These are phyloP conservation scores for Spheniscus mendiculus DNA, from an alignment of 2,113 vertebrate genomes.

Conservation along the genomic window DNA sequence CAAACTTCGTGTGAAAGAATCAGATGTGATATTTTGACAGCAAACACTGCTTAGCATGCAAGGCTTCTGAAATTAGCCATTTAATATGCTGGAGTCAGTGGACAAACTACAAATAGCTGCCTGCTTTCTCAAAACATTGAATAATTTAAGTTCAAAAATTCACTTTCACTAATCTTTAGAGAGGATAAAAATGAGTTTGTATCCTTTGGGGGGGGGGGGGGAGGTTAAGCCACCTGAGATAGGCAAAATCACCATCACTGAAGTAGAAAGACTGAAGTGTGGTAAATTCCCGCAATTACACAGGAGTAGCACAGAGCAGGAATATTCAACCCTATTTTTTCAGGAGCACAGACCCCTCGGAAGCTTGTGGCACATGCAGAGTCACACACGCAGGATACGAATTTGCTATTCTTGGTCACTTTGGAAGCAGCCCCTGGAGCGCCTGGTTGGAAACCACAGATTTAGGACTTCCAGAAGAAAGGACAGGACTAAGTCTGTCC, in stretches of 20 bases:
- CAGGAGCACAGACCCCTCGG: not conserved
- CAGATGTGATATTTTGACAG: slow-evolving; percentile 2
- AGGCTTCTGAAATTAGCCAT: not conserved
- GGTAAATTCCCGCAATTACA: not conserved
- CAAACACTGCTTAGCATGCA: not conserved
- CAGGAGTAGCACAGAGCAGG: not conserved
- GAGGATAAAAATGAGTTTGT: not conserved
- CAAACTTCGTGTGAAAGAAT: not conserved
- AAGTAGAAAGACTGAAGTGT: not conserved
- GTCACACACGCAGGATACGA: accelerated
- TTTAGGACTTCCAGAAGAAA: not conserved
- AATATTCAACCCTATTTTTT: not conserved
- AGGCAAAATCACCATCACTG: not conserved
- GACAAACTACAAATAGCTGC: not conserved
- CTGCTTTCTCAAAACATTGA: not conserved
- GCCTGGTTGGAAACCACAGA: not conserved
- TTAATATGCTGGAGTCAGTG: not conserved
- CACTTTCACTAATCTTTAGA: not conserved
- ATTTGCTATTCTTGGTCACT: not conserved
- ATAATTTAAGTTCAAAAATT: not conserved
- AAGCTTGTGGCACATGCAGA: not conserved
- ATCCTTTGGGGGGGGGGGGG: not conserved
- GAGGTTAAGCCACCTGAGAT: not conserved
- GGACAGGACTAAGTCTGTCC: not conserved
- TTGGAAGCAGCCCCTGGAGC: not conserved